Conservation (phyloP, 2,113 vertebrate species). For the Centrocercus urophasianus region DNA sequence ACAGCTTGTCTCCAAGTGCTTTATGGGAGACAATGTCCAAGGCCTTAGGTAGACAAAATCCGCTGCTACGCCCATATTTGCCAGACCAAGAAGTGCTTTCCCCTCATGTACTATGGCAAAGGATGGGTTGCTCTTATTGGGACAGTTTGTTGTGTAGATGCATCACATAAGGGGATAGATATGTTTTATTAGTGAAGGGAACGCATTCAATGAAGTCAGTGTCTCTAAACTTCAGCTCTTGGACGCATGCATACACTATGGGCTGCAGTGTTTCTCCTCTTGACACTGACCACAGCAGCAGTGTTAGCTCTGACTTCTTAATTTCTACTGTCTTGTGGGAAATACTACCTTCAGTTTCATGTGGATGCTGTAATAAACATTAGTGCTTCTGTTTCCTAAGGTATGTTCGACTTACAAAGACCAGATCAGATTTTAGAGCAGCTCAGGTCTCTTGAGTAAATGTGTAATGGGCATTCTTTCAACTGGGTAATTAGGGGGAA, state of each 20-base stretch:
- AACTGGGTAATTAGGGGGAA: slow-evolving; percentile 64
- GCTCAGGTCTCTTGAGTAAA: slow-evolving; percentile 62
- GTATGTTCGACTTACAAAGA: slow-evolving; percentile 11
- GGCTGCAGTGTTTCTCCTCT: background rate
- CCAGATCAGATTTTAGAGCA: slow-evolving; percentile 52
- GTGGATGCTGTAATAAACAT: background rate
- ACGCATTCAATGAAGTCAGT: background rate
- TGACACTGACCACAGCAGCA: background rate
- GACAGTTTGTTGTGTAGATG: background rate
- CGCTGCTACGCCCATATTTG: background rate
- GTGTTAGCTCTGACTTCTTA: background rate
- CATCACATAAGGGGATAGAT: accelerated
- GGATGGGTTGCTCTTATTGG: background rate
- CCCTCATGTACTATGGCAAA: background rate
- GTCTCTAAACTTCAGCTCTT: background rate
- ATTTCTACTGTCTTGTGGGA: background rate
- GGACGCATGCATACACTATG: too few species aligned
- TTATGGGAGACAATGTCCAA: background rate
- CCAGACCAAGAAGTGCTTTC: background rate
- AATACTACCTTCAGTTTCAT: background rate
- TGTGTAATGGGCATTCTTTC: slow-evolving; percentile 41
- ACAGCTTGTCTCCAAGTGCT: background rate
- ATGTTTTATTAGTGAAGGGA: background rate
- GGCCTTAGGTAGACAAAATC: background rate
- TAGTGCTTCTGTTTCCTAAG: background rate